phyloP scores from a whole-genome alignment of 2,113 vertebrate genomes.

The Aspidoscelis tigris region DNA sequence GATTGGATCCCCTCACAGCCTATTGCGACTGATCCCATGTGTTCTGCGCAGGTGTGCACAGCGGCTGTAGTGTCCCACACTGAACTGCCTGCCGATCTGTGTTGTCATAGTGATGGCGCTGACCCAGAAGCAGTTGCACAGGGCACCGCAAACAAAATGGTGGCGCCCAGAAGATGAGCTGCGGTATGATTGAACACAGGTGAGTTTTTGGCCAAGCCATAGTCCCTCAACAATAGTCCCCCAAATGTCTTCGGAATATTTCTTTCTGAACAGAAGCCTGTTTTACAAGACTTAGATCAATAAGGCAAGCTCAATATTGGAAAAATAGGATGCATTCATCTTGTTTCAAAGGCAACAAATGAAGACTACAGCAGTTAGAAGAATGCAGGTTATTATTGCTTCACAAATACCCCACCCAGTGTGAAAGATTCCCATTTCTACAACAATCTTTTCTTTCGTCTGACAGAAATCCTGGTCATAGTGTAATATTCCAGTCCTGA shows the following conservation, averaged over 20 bases:
- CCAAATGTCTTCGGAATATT: background rate
- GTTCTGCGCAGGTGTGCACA: too few relatives aligned
- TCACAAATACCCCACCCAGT: slow-evolving; percentile 7
- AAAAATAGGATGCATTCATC: background rate
- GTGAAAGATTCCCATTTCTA: slow-evolving; percentile 14
- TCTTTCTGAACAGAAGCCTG: background rate
- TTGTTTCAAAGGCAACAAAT: slow-evolving; percentile 22
- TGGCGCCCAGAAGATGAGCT: too few relatives aligned
- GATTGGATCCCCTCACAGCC: too few relatives aligned
- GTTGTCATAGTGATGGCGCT: too few relatives aligned
- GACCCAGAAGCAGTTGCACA: too few relatives aligned
- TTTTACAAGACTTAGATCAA: background rate
- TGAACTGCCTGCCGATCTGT: too few relatives aligned
- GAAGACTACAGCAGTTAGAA: slow-evolving; percentile 20
- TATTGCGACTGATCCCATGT: too few relatives aligned
- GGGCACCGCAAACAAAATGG: too few relatives aligned
- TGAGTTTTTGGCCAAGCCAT: too few relatives aligned
- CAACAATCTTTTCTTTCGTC: slow-evolving; percentile 49
- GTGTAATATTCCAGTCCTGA: slow-evolving; percentile 63
- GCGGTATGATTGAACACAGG: too few relatives aligned
- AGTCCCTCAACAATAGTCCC: too few relatives aligned
- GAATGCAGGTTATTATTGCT: slow-evolving; percentile 31
- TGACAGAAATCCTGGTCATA: slow-evolving; percentile 49
- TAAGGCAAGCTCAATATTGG: background rate
- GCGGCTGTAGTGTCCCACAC: too few relatives aligned